Conservation (phyloP, 2,888 invertebrate species). For the Crepidodera aurea region DNA sequence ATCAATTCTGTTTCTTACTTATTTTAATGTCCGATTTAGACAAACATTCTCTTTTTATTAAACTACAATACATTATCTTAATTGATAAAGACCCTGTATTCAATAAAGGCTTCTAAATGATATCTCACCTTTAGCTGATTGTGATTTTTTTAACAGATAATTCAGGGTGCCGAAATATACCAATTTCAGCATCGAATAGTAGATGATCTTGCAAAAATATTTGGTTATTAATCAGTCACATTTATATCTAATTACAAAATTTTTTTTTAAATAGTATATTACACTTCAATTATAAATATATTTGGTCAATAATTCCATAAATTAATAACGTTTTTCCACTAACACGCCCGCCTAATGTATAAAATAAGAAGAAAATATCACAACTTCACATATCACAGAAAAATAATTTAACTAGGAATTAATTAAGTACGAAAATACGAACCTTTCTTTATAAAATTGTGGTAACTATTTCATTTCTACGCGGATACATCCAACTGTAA, state of each 20-base stretch:
- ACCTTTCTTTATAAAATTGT: constrained; percentile 5
- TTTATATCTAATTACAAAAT: constrained; percentile 49
- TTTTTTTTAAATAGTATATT: constrained; percentile 49
- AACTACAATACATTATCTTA: constrained; percentile 58
- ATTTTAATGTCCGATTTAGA: constrained; percentile 50
- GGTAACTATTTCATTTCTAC: neutral
- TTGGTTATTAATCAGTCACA: constrained; percentile 50
- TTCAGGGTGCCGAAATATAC: constrained; percentile 49
- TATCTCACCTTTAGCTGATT: constrained; percentile 58
- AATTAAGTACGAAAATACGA: constrained; percentile 7
- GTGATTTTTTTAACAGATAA: constrained; percentile 49
- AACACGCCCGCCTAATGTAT: constrained; percentile 20
- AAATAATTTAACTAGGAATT: constrained; percentile 26
- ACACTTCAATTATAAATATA: constrained; percentile 43
- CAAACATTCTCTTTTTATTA: constrained; percentile 50
- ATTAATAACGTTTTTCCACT: constrained; percentile 32
- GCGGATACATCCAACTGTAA: too few species aligned
- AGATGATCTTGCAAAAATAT: constrained; percentile 47
- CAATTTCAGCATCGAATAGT: constrained; percentile 45
- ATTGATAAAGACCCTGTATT: constrained; percentile 62
- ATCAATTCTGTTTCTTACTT: constrained; percentile 55
- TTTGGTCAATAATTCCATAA: constrained; percentile 44
- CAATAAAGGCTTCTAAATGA: constrained; percentile 61
- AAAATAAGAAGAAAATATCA: constrained; percentile 32
- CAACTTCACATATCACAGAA: constrained; percentile 37